A percentile compares a stretch with the other conserved stretches of the same genome.
Evolutionary conservation across 1,140 invertebrate genomes (phyloP).

Genomic region (Steinernema feltiae): DNA sequence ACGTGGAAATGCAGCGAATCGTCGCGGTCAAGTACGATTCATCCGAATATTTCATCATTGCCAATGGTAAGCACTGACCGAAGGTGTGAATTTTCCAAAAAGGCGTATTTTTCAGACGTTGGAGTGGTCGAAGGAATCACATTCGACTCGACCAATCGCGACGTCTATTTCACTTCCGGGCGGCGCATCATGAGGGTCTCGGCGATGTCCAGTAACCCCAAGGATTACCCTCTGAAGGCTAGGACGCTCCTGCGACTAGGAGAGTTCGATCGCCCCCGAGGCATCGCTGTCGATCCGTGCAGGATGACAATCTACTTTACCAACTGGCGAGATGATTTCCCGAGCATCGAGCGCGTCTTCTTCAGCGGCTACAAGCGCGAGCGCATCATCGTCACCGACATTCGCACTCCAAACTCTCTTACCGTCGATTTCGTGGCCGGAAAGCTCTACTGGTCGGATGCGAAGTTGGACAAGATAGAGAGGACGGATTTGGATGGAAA

Average conservation of each 20-base stretch:
- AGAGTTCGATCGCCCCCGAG: conserved; percentile 71
- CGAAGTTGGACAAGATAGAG: conserved; percentile 5
- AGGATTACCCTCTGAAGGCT: conserved; percentile 19
- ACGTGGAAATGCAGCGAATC: background rate
- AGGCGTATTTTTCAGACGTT: conserved; percentile 28
- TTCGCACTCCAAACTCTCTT: conserved; percentile 75
- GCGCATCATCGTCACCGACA: conserved; percentile 65
- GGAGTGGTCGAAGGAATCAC: conserved; percentile 77
- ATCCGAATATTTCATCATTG: background rate
- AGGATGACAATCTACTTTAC: conserved; percentile 77
- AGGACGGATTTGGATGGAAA: background rate
- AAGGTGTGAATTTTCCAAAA: background rate
- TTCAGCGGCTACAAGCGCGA: conserved; percentile 66
- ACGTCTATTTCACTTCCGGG: conserved; percentile 77
- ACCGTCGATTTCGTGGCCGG: conserved; percentile 69
- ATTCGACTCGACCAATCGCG: conserved; percentile 66
- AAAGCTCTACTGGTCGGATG: conserved; percentile 64
- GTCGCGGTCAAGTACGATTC: background rate
- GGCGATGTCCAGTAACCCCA: conserved; percentile 33
- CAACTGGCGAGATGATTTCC: conserved; percentile 70
- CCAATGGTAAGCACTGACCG: background rate
- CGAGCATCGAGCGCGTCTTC: conserved; percentile 70
- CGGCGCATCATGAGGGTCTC: conserved; percentile 67
- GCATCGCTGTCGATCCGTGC: conserved; percentile 67
- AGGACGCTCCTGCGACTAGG: conserved; percentile 67